A percentile compares a stretch with the other conserved stretches of the same genome.
These are phyloP conservation scores for Orchestia grillus DNA, from an alignment of 1,140 invertebrate genomes.

Conservation along the genomic window DNA sequence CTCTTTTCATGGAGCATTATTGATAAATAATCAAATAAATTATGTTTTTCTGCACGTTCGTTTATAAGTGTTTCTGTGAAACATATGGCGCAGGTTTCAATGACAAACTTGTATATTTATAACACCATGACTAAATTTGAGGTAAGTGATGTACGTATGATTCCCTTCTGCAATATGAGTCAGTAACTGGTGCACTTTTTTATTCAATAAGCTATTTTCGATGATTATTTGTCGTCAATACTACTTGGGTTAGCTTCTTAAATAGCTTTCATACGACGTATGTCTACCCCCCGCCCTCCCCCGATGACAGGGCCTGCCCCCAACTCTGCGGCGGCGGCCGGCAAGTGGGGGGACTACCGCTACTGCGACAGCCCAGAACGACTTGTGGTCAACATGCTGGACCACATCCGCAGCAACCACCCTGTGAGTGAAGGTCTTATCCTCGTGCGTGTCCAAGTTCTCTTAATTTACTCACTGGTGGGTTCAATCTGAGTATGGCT, in stretches of 20 bases:
- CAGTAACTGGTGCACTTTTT: background rate
- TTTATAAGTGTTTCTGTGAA: too few relatives aligned
- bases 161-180: background rate
- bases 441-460: too few relatives aligned
- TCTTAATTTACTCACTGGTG: too few relatives aligned
- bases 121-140: background rate
- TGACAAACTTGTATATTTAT: too few relatives aligned
- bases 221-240: background rate
- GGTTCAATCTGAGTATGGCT: too few relatives aligned
- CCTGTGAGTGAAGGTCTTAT: background rate
- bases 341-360: slow-evolving; percentile 94
- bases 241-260: background rate
- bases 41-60: too few relatives aligned
- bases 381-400: slow-evolving; percentile 89
- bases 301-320: slow-evolving; percentile 63
- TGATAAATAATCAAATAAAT: too few relatives aligned
- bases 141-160: background rate
- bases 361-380: slow-evolving; percentile 91
- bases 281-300: background rate
- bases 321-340: slow-evolving; percentile 78
- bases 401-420: slow-evolving; percentile 83
- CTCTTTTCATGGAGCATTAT: too few relatives aligned
- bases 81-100: too few relatives aligned
- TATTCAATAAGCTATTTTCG: background rate
- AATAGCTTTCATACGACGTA: background rate